Conservation (phyloP, 2,888 invertebrate species). For the Ecdyonurus torrentis region DNA sequence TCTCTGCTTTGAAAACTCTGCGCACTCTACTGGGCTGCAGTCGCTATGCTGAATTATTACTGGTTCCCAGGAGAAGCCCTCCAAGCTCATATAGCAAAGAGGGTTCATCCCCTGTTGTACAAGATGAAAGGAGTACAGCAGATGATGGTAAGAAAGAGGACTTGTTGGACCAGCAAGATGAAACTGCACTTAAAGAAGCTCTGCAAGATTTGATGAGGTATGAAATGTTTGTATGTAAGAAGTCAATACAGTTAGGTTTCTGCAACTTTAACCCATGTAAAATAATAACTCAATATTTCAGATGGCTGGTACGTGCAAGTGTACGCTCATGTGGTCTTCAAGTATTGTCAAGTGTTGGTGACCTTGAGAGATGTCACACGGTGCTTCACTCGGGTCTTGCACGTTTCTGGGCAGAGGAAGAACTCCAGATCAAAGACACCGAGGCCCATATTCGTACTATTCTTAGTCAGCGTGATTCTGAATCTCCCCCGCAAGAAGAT, state of each 20-base stretch:
- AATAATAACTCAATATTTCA: constrained; percentile 7
- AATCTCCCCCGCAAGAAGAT: constrained; percentile 8
- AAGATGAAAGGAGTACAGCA: constrained; percentile 8
- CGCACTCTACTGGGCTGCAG: constrained; percentile 32
- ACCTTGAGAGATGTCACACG: constrained; percentile 31
- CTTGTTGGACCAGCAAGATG: constrained; percentile 10
- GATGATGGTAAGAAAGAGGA: constrained; percentile 11
- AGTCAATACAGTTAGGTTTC: not conserved
- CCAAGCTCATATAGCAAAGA: too few species aligned
- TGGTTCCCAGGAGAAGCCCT: constrained; percentile 28
- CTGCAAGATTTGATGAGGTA: constrained; percentile 25
- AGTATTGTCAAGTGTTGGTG: constrained; percentile 27
- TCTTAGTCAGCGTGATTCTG: constrained; percentile 11
- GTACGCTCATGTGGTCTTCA: constrained; percentile 29
- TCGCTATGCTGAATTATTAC: constrained; percentile 35
- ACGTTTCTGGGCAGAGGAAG: constrained; percentile 25
- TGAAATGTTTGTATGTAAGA: not conserved
- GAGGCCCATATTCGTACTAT: constrained; percentile 20
- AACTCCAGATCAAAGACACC: constrained; percentile 22
- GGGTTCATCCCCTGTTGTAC: constrained; percentile 9
- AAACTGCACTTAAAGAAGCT: constrained; percentile 18
- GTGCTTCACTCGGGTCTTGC: constrained; percentile 27
- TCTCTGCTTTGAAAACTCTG: constrained; percentile 37
- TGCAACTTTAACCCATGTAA: not conserved
- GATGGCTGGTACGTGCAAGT: constrained; percentile 28